Evolutionary conservation across 2,113 vertebrate species (phyloP).

Genomic region (Psilopsiagon aymara): DNA sequence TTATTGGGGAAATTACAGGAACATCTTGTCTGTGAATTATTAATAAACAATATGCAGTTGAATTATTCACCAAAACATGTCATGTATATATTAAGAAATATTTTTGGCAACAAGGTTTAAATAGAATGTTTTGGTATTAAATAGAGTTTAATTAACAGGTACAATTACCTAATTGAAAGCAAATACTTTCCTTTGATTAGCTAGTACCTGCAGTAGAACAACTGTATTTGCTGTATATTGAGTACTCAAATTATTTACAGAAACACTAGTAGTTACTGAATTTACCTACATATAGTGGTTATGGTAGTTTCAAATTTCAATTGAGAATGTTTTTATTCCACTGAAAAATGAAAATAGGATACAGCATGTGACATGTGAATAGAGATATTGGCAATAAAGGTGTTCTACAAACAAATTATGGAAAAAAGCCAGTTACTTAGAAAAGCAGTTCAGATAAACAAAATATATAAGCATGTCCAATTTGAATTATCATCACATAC

Average conservation of each 20-base stretch:
- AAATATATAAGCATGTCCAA: rapidly evolving
- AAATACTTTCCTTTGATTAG: background rate
- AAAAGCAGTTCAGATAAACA: background rate
- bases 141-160: conserved; percentile 9
- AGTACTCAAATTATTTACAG: background rate
- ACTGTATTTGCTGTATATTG: background rate
- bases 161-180: background rate
- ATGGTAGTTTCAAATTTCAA: background rate
- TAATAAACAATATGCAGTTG: background rate
- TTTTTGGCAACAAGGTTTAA: background rate
- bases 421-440: background rate
- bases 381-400: background rate
- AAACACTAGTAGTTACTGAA: background rate
- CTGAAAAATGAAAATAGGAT: background rate
- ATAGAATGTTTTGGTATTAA: background rate
- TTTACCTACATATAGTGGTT: background rate
- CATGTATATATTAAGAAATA: background rate
- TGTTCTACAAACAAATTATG: background rate
- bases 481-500: background rate
- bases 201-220: background rate
- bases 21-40: background rate
- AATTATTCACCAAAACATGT: conserved; percentile 6
- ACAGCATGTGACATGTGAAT: background rate
- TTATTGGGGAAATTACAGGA: background rate
- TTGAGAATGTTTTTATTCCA: background rate